Evolutionary conservation across 2,113 vertebrate species (phyloP), one percentile per base, ranked within the genome.

Genomic region (Sinocyclocheilus maitianheensis): DNA sequence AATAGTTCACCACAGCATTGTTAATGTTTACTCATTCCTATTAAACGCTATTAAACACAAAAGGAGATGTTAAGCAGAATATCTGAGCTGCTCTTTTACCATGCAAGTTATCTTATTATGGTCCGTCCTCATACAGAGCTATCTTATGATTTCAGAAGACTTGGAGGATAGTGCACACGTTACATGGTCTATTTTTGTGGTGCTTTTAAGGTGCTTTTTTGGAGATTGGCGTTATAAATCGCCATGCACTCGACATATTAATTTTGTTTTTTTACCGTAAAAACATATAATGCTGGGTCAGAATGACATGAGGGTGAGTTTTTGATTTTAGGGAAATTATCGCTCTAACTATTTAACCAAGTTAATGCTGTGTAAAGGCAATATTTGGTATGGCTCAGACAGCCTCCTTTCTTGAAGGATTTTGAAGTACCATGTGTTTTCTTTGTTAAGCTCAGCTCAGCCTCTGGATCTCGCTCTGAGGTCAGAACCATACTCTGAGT

Each of bases 401-500:
- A 24, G 20, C 11, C 22, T 75, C 43, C 1, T 46, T 75, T 67
- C 40, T 13, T 75, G 22, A 75, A n/a, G 74, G 74, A 48, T 51
- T 77, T 13, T 77, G 46, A 77, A 77, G n/a, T 53, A 6, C 16
- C 5, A 1, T 51, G 46, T 76, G 46, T 76, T 76, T 76, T 76
- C 74, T 51, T 24, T 76, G 40, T 26, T 76, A 48, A 76, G 74
- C 12, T 76, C 43, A 7, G 6, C 46, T 51, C 74, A 24, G 13
- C 71, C 40, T 7, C 84, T 14, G 84, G 84, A 67, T 24, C 58
- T 4, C 40, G 13, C 46, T 43, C 58, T 82, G 72, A 84, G 37
- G 71, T 82, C 85, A 85, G 79, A 83, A 76, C 46, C 65, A 63
- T 86, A 89, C 69, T 58, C 58, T 60, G n/a, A 83, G 69, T 46